Conservation (phyloP, 2,797 vertebrate species). For the Nannoperca obscura region DNA sequence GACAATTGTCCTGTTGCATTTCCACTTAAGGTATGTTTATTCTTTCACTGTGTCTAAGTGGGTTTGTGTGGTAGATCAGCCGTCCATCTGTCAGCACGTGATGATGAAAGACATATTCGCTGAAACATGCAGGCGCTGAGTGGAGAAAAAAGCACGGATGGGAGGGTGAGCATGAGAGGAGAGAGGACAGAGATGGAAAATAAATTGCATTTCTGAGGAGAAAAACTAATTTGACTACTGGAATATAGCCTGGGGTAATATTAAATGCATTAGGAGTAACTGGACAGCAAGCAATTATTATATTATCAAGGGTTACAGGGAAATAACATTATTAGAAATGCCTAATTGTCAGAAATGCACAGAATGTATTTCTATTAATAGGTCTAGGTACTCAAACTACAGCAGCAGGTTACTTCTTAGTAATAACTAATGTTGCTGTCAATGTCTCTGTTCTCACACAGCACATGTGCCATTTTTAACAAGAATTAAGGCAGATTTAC, state of each 20-base stretch:
- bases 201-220: constrained; percentile 23
- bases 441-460: background rate
- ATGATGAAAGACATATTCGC: constrained; percentile 21
- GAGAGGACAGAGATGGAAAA: background rate
- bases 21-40: constrained; percentile 12
- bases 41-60: constrained; percentile 1
- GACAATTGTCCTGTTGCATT: constrained; percentile 17
- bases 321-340: constrained; percentile 40
- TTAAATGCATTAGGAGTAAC: constrained; percentile 34
- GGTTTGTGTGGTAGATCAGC: constrained; percentile 22
- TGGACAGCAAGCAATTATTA: constrained; percentile 15
- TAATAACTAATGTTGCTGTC: too few relatives aligned
- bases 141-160: constrained; percentile 13
- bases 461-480: background rate
- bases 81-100: constrained; percentile 26
- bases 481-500: background rate
- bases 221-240: constrained; percentile 31
- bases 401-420: background rate
- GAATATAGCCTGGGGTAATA: constrained; percentile 14
- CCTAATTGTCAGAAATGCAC: constrained; percentile 37
- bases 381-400: background rate
- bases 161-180: background rate
- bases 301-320: constrained; percentile 1
- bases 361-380: constrained; percentile 14
- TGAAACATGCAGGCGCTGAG: constrained; percentile 2